Evolutionary conservation across 2,797 vertebrate genomes (phyloP).

Genomic region (Lagorchestes hirsutus): DNA sequence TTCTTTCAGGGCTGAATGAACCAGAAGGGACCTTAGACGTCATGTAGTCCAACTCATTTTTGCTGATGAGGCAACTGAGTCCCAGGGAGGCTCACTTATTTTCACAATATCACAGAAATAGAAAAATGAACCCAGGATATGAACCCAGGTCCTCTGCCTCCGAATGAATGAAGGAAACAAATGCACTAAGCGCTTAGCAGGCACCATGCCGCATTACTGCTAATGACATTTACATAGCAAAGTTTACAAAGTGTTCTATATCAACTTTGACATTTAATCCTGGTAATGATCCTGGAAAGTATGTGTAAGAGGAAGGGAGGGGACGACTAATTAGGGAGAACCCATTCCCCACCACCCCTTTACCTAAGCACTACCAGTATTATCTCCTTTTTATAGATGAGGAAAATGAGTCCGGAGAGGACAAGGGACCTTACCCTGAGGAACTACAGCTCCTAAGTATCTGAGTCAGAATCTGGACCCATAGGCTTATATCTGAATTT

Average conservation of each 20-base stretch:
- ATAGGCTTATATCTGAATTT: neutral
- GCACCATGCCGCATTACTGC: neutral
- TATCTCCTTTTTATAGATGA: neutral
- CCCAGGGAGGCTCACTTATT: neutral
- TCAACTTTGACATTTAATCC: neutral
- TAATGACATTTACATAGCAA: neutral
- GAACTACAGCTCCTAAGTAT: neutral
- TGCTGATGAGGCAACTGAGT: neutral
- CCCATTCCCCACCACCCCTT: neutral
- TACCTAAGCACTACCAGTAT: neutral
- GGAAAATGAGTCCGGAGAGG: neutral
- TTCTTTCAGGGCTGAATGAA: neutral
- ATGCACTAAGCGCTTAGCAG: neutral
- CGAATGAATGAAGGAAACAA: neutral
- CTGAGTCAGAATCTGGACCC: neutral
- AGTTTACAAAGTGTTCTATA: neutral
- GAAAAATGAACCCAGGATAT: neutral
- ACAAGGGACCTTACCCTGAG: neutral
- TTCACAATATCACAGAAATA: neutral
- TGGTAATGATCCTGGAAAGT: neutral
- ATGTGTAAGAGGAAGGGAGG: neutral
- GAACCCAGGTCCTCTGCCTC: neutral
- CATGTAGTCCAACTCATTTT: neutral
- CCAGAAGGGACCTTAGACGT: neutral
- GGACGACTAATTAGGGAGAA: neutral